Conservation (phyloP, 2,888 invertebrate species). For the Ophion slaviceki region DNA sequence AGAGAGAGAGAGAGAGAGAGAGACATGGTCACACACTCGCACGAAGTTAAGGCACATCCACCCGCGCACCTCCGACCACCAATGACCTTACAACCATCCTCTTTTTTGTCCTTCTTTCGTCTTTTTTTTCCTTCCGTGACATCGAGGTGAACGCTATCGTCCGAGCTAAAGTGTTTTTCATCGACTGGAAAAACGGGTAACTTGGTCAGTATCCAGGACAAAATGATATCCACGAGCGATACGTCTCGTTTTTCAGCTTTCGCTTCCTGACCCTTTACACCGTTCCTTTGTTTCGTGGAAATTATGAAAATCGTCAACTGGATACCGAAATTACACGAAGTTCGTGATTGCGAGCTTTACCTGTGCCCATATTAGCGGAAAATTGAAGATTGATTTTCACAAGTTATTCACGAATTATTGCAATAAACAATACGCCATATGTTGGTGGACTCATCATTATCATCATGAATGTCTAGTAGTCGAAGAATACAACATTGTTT, state of each 20-base stretch:
- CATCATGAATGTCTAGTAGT: too few species aligned
- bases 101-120: constrained; percentile 10
- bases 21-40: not conserved
- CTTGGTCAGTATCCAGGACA: constrained; percentile 38
- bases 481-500: too few species aligned
- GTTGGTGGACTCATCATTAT: too few species aligned
- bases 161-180: constrained; percentile 59
- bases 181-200: constrained; percentile 57
- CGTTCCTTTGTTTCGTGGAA: constrained; percentile 13
- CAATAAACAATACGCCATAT: too few species aligned
- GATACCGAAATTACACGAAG: too few species aligned
- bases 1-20: too few species aligned
- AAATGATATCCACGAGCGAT: constrained; percentile 34
- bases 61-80: constrained; percentile 31
- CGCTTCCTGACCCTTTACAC: not conserved
- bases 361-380: too few species aligned
- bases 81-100: constrained; percentile 39
- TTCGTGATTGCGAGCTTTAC: too few species aligned
- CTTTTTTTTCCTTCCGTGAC: constrained; percentile 11
- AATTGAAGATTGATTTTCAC: too few species aligned
- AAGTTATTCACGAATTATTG: too few species aligned
- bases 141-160: constrained; percentile 47
- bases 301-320: not conserved
- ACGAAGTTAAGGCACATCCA: not conserved
- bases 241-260: not conserved